These are phyloP conservation scores for Troglohyphantes excavatus DNA, from an alignment of 2,888 invertebrate genomes.

Conservation along the genomic window DNA sequence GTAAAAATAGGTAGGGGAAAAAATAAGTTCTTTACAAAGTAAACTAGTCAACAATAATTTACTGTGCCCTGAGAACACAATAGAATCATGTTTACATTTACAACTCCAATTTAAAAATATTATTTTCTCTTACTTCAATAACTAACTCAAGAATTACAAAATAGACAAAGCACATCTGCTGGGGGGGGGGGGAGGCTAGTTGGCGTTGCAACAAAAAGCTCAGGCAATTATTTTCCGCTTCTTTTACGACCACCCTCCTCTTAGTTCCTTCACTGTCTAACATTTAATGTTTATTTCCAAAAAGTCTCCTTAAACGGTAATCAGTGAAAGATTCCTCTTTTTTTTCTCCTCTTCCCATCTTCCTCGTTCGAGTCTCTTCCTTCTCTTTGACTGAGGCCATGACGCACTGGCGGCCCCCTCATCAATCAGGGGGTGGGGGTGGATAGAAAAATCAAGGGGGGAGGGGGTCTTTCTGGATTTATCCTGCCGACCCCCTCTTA, in stretches of 20 bases:
- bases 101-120: neutral
- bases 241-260: conserved; percentile 16
- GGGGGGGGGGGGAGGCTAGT: neutral
- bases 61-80: too few relatives aligned
- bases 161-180: conserved; percentile 1
- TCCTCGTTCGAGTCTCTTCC: conserved; percentile 45
- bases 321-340: conserved; percentile 58
- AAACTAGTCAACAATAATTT: too few relatives aligned
- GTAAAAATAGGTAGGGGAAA: too few relatives aligned
- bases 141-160: neutral
- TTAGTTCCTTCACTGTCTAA: conserved; percentile 38
- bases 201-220: conserved; percentile 6
- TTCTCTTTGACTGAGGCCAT: conserved; percentile 58
- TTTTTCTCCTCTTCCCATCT: conserved; percentile 20
- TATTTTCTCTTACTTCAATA: neutral
- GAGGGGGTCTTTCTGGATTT: conserved; percentile 57
- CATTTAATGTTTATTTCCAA: conserved; percentile 76
- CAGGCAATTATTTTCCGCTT: conserved; percentile 38
- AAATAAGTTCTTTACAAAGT: too few relatives aligned
- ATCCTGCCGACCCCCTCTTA: conserved; percentile 43
- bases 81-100: too few relatives aligned
- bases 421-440: conserved; percentile 72
- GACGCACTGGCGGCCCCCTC: conserved; percentile 76
- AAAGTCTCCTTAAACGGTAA: conserved; percentile 77
- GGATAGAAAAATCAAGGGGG: conserved; percentile 63